Evolutionary conservation across 2,113 vertebrate genomes (phyloP), one percentile per base, ranked within the genome.

Genomic region (Athene cunicularia): DNA sequence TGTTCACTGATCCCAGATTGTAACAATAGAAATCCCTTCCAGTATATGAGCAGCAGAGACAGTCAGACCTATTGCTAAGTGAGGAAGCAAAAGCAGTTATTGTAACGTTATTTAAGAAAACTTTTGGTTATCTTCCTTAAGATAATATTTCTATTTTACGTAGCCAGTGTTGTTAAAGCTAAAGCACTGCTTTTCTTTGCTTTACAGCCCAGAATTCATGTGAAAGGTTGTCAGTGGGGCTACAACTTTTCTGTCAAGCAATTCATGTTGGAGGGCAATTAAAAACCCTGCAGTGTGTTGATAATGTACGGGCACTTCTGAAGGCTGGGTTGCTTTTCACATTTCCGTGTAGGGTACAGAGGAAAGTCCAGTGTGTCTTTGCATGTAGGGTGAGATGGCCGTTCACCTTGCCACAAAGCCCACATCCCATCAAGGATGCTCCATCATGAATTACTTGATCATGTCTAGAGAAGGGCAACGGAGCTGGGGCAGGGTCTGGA

Each of bases 281-380:
- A 8, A 72, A 66, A 32, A 2, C 30, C 11, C 15, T 30, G 23
- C 3, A 39, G 14, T 4, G 2, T 18, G 19, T 60, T 67, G 32
- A 19, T 35, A 53, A 52, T 0, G 1, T 5, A 2, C 7, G 3
- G 6, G 4, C 2, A 0, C 24, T 66, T 56, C 19, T 39, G 39
- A 56, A 23, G 53, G 33, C 37, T n/a, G 23, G 8, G 9, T 21
- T 62, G 18, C 58, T 64, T 70, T 30, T 45, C 74, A 1, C 16
- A 1, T n/a, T 83, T 59, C 30, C 6, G 0, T 4, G 37, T 12
- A 30, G 41, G 14, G 20, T 32, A 3, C 13, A 33, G 47, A 71
- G 47, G 3, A 6, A 74, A 59, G 55, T 32, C 32, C 70, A 8
- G 1, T 5, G 45, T 80, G 16, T 52, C 33, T 7, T 52, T 66